Evolutionary conservation across 2,888 invertebrate species (phyloP), one percentile per base, ranked within the genome.

Genomic region (Cetonia aurata): DNA sequence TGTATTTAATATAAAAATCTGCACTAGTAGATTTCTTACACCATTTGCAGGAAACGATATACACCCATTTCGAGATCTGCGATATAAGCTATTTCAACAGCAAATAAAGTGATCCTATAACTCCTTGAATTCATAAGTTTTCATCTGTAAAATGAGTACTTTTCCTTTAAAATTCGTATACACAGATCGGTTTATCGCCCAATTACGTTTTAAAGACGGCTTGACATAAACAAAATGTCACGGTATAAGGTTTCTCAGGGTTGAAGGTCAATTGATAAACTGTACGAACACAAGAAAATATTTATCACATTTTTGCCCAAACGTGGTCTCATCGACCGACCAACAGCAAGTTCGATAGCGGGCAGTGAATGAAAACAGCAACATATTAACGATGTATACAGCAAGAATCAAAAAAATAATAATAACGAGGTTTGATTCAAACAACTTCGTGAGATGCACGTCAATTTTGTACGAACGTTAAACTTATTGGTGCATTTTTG

Each of bases 151-250:
- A 44, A 44, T 44, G 10, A n/a, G 13, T 44, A 44, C 44, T 13
- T 10, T 44, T 44, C 13, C 44, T 10, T n/a, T 13, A 13, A 44
- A 44, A n/a, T n/a, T 44, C 44, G 13, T 13, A 25, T 25, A 25
- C 25, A 25, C 25, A 25, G 25, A 25, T 25, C 4, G 25, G 25
- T 25, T 25, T 25, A 25, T 25, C 25, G 4, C 25, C 25, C 25
- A 25, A 4, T 25, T 25, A 25, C 1, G 25, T 25, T 25, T 25
- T 25, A 25, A 4, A 25, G 25, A 25, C 25, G 25, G 50, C 19
- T 50, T 53, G 53, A 25, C 31, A 53, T 19, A 53, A 53, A 53
- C 53, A 53, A 53, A 53, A 53, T 53, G 53, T 53, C 53, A 31
- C 25, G 53, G 1, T 53, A 53, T 53, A n/a, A 53, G n/a, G 31